Base-by-base conservation (phyloP, 2,113 vertebrate species). In the Hydropotes inermis region DNA sequence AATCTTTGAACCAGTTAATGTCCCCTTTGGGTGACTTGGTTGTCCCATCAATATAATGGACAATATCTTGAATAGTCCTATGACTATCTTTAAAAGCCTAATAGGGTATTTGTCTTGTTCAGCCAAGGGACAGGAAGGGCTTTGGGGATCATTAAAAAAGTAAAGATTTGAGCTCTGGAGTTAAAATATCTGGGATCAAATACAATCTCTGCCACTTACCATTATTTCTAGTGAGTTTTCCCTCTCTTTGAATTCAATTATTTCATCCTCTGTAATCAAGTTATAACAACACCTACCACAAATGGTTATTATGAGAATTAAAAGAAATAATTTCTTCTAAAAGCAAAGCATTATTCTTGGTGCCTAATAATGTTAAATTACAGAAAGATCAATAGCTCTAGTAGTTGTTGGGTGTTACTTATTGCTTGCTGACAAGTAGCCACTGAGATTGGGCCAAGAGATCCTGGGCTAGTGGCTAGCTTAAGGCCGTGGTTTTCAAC, bases 121-220 rank as follows among this genome's bases (percentile, higher is more conserved):
- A 95, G 9, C 7, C 28, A 64, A 92, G 96, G 47, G 45, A 94
- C 82, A 95, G 36, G 21, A 94, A 87, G 61, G 45, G 7, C 14
- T 85, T 94, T 93, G 6, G n/a, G 88, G 9, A 85, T 91, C 43
- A 89, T 92, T 84, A 60, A 88, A 93, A 84, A 55, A 17, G 39
- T 78, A 5, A 96, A 81, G 17, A 94, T 84, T 50, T 95, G 39
- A 25, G 8, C 11, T 97, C 70, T 87, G 47, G 21, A 81, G 14
- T 94, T 36, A 91, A 97, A 87, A 95, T 88, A 61, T 47, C 52
- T 89, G 13, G 30, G 23, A 94, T 57, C 50, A 87, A 94, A 85
- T 79, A 85, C 52, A 96, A 93, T 88, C 50, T 94, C 57, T 84
- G 25, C 54, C 79, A 55, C 28, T 64, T 93, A 50, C 19, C 36